Base-by-base conservation (phyloP, 2,113 vertebrate genomes). In the Onychostruthus taczanowskii region DNA sequence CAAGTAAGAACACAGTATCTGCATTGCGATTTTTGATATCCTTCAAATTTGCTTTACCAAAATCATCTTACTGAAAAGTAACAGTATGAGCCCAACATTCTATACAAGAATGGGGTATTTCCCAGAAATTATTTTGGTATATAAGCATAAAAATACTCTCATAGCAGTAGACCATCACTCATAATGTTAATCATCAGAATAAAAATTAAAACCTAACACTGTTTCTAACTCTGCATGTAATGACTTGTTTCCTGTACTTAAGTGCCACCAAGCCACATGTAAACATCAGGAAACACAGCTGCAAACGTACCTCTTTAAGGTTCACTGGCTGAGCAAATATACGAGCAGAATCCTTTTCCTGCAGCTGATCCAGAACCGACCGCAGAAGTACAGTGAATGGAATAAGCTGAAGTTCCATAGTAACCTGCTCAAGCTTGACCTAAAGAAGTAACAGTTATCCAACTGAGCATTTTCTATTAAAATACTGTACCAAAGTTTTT, bases 321-420 rank as follows among this genome's bases (percentile, higher is more conserved):
- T 98, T 99, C 43, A 99, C 99, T 6, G 99, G 99, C 94, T 99
- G 98, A 58, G 98, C 98, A 92, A 99, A 99, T 96, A 99, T 99
- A 76, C 97, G 98, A 44, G 99, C 98, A 61, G 99, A 98, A 98
- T 99, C 99, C 96, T 99, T 99, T 27, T 99, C 98, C 92, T 99
- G 99, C 47, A 99, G 97, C 93, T 99, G 99, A 73, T 99, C 99
- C 96, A 99, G 96, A 37, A 99, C 98, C 1, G 98, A 98, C 67
- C 98, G 96, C 50, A 99, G 97, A 58, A 99, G 97, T 94, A 99
- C 99, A 28, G 98, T 99, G 88, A 99, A 98, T 1, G 99, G 99
- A n/a, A 98, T 99, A 86, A 99, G 96, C 94, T 99, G 98, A 96
- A 99, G 98, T 97, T 99, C 99, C 87, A 99, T 97, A 47, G 99